Base-by-base conservation (phyloP, 2,113 vertebrate species). In the Oryzias javanicus region DNA sequence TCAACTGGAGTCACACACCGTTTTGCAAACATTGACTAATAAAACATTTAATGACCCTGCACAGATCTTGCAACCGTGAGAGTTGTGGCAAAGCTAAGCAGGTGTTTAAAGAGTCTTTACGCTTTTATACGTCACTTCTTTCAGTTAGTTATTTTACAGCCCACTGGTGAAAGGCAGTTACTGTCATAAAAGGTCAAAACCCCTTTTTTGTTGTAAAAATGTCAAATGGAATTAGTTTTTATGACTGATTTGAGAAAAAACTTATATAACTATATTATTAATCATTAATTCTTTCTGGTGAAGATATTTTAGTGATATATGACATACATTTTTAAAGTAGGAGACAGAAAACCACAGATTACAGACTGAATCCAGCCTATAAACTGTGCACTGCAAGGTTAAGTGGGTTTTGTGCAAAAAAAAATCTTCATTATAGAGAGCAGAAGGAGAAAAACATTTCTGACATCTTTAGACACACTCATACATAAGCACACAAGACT, bases 281-380 rank as follows among this genome's bases (percentile, higher is more conserved):
- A 27, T 5, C 4, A 27, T 27, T 5, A 27, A 5, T 27, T 27
- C 25, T 27, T 4, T 5, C 25, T 27, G 25, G 6, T 27, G 25
- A 27, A 27, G 4, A 27, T 27, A 1, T 22, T 22, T 22, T 22
- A 14, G 1, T 12, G 42, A 44, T 45, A 45, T 42, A 13, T 8
- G 0, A 42, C 41, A 50, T 24, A n/a, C 47, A 4, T 49, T 49
- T 14, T 27, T 42, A 18, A 24, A 13, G 55, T 62, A 66, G 27
- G 64, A 16, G 55, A 53, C 65, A 55, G 58, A 59, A 20, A 51
- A 55, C 45, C 51, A 60, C 29, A 60, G 67, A 47, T 17, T 45
- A 16, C 17, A 60, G 8, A 66, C 35, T 8, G 44, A 14, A 15
- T 42, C 15, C 15, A 13, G 15, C 13, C 2, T 0, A 1, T 19